Percentiles rank a stretch among this genome's conserved stretches.
Conservation (phyloP, 1,140 invertebrate species). For the Drosophila orena region DNA sequence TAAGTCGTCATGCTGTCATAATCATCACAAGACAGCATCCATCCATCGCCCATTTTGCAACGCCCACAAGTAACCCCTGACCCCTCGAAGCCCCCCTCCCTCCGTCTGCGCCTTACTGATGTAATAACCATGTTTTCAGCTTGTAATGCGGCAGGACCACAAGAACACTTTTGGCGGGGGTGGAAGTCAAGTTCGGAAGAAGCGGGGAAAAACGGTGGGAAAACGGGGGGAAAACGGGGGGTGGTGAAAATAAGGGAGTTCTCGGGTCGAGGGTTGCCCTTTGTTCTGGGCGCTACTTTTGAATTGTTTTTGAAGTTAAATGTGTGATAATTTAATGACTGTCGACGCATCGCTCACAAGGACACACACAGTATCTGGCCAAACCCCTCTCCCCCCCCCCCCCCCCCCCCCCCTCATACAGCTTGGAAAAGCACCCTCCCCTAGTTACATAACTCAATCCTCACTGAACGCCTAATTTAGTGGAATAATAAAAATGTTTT, state of each 20-base stretch:
- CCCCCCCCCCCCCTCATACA: too few relatives aligned
- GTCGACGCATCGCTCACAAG: slow-evolving; percentile 70
- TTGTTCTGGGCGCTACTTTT: slow-evolving; percentile 50
- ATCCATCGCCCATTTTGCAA: slow-evolving; percentile 73
- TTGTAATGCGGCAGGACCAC: slow-evolving; percentile 82
- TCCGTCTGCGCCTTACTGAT: slow-evolving; percentile 65
- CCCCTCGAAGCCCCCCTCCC: slow-evolving; percentile 4
- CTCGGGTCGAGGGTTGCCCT: slow-evolving; percentile 33
- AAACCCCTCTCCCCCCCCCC: neutral
- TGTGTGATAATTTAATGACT: slow-evolving; percentile 85
- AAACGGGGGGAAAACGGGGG: slow-evolving; percentile 4
- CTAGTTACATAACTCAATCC: slow-evolving; percentile 34
- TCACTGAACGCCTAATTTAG: slow-evolving; percentile 71
- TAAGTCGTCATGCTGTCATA: slow-evolving; percentile 82
- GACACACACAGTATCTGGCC: slow-evolving; percentile 9
- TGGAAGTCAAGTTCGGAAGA: slow-evolving; percentile 57
- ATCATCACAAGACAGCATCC: slow-evolving; percentile 80
- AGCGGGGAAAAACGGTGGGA: neutral
- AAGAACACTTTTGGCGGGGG: slow-evolving; percentile 48
- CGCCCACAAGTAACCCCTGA: slow-evolving; percentile 60
- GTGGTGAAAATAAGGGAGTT: slow-evolving; percentile 16
- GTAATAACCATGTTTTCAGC: slow-evolving; percentile 84
- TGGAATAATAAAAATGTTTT: slow-evolving; percentile 83
- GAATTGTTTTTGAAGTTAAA: slow-evolving; percentile 84
- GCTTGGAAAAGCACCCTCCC: slow-evolving; percentile 13